phyloP scores from a whole-genome alignment of 2,113 vertebrate species.

The Tauraco erythrolophus region DNA sequence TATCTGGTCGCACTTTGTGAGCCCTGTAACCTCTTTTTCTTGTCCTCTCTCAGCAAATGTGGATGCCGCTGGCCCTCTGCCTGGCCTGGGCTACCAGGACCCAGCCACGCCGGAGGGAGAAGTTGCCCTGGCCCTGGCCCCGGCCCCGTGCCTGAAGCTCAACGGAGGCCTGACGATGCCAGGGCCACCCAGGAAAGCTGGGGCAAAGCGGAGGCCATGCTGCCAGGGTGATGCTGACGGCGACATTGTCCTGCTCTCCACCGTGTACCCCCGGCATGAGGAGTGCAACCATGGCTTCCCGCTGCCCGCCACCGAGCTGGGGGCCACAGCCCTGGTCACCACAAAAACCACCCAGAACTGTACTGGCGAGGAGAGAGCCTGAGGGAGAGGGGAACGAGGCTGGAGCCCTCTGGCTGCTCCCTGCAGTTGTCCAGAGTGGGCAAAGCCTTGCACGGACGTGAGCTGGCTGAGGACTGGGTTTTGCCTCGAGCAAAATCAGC shows the following conservation, averaged over 20 bases:
- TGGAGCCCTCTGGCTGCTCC: neutral
- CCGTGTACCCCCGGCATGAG: neutral
- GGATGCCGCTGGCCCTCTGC: neutral
- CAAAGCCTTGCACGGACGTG: neutral
- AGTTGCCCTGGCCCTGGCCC: neutral
- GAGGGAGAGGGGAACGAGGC: neutral
- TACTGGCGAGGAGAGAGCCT: neutral
- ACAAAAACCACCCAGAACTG: slow-evolving; percentile 76
- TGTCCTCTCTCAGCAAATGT: neutral
- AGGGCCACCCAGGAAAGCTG: accelerated
- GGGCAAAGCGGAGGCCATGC: neutral
- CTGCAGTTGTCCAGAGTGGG: neutral
- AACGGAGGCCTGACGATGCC: neutral
- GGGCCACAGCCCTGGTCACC: slow-evolving; percentile 78
- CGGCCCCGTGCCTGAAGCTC: neutral
- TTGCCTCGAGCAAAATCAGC: neutral
- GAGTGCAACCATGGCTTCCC: slow-evolving; percentile 69
- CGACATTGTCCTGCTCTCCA: neutral
- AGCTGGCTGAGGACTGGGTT: neutral
- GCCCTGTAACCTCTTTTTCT: neutral
- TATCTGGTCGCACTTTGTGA: neutral
- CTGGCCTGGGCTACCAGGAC: neutral
- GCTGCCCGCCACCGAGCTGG: slow-evolving; percentile 79
- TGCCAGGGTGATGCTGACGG: neutral
- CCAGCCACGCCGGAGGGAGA: neutral